Conservation (phyloP, 2,113 vertebrate genomes). For the Hypomesus transpacificus region DNA sequence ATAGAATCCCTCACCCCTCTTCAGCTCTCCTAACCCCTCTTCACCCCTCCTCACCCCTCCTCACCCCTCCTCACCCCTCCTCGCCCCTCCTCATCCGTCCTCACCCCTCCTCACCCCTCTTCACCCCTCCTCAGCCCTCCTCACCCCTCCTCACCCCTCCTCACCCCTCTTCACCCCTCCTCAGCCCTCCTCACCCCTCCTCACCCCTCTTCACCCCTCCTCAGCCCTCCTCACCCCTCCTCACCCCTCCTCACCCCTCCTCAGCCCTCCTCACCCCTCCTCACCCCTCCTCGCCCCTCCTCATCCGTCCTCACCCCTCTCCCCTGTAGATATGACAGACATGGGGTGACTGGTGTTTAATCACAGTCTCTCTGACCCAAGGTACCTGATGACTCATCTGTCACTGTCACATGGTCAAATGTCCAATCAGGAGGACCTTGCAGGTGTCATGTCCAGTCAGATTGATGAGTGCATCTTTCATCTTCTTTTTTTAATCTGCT, state of each 20-base stretch:
- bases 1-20: background rate
- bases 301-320: background rate
- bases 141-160: no score
- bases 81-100: no score
- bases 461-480: conserved; percentile 60
- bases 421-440: conserved; percentile 69
- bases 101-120: no score
- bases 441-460: conserved; percentile 47
- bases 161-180: no score
- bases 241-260: background rate
- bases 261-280: no score
- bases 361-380: conserved; percentile 46
- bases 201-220: background rate
- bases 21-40: background rate
- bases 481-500: conserved; percentile 12
- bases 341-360: conserved; percentile 41
- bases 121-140: background rate
- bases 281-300: background rate
- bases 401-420: conserved; percentile 63
- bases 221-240: no score
- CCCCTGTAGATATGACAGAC: conserved; percentile 5
- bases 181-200: no score
- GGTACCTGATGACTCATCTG: conserved; percentile 55
- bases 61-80: background rate
- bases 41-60: background rate